phyloP scores from a whole-genome alignment of 92 coral and sea anemone species.

The Porites cylindrica region DNA sequence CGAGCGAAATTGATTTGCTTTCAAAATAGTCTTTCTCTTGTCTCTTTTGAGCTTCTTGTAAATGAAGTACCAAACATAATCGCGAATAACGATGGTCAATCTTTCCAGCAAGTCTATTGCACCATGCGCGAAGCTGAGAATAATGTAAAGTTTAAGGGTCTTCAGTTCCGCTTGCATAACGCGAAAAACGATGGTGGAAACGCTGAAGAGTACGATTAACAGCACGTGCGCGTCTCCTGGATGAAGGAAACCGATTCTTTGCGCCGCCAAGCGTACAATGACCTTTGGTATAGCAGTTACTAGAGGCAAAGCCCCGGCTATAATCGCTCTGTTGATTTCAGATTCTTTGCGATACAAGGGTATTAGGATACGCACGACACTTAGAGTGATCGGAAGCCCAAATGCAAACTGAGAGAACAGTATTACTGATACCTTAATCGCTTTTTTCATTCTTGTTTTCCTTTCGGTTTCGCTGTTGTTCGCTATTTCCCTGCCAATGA shows the following conservation, averaged over 20 bases:
- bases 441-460: no score
- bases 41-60: no score
- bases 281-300: constrained; percentile 52
- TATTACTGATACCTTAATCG: constrained; percentile 9
- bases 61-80: no score
- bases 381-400: constrained; percentile 31
- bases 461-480: not conserved
- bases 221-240: constrained; percentile 58
- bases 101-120: no score
- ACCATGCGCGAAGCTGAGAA: no score
- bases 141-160: not conserved
- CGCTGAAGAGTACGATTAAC: constrained; percentile 37
- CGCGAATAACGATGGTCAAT: no score
- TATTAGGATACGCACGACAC: not conserved
- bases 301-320: constrained; percentile 26
- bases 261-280: constrained; percentile 52
- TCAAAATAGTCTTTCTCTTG: not conserved
- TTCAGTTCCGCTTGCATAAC: constrained; percentile 75
- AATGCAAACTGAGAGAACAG: constrained; percentile 39
- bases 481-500: no score
- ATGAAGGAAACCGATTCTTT: constrained; percentile 49
- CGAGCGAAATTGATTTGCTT: constrained; percentile 31
- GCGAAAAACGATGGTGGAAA: constrained; percentile 58
- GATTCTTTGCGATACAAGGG: not conserved
- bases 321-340: not conserved